Evolutionary conservation across 2,797 vertebrate genomes (phyloP).

Genomic region (Peromyscus attwateri): DNA sequence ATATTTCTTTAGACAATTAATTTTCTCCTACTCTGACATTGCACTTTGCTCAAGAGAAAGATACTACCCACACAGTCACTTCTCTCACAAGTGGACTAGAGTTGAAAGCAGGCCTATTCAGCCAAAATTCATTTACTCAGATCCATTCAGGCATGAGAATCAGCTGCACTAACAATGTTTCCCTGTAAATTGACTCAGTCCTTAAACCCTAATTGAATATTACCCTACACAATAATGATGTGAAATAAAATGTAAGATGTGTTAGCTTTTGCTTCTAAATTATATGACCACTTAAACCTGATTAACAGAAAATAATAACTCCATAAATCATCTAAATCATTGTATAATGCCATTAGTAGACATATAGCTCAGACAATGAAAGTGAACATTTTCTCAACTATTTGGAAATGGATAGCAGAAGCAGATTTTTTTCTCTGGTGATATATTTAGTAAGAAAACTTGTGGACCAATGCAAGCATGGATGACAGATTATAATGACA

Average conservation of each 20-base stretch:
- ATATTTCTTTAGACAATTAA: slow-evolving; percentile 6
- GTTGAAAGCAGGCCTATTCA: neutral
- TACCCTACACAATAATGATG: neutral
- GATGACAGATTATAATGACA: neutral
- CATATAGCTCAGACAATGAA: neutral
- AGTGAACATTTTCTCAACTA: neutral
- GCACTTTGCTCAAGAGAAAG: neutral
- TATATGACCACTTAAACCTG: neutral
- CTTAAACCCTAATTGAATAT: neutral
- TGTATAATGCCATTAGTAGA: neutral
- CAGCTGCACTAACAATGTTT: neutral
- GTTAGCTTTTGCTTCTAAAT: neutral
- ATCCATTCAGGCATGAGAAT: neutral
- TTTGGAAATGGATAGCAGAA: neutral
- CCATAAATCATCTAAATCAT: neutral
- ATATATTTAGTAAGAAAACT: neutral
- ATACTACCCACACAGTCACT: neutral
- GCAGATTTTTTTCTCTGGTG: neutral
- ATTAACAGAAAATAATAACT: slow-evolving; percentile 9
- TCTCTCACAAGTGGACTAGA: neutral
- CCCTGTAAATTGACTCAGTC: neutral
- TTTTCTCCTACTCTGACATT: neutral
- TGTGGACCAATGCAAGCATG: neutral
- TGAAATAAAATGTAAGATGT: neutral
- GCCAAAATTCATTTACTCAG: neutral